phyloP scores from a whole-genome alignment of 2,888 invertebrate genomes.

The Acholoe squamosa region DNA sequence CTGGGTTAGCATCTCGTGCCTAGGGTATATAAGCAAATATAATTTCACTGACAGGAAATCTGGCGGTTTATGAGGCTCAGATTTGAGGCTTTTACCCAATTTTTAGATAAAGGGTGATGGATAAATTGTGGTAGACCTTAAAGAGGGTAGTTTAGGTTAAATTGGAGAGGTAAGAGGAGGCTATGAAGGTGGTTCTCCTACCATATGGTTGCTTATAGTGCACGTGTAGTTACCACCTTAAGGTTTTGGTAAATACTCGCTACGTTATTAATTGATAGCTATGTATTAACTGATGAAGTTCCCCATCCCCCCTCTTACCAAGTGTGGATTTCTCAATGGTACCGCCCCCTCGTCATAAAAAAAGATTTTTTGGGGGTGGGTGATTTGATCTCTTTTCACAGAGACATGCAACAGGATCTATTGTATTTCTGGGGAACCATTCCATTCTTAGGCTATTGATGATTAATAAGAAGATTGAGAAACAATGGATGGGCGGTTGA shows the following conservation, averaged over 20 bases:
- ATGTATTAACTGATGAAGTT: background rate
- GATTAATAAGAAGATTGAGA: too few species aligned
- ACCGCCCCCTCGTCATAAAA: background rate
- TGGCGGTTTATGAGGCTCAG: slow-evolving; percentile 2
- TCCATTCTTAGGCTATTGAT: too few species aligned
- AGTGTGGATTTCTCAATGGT: background rate
- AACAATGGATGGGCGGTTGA: too few species aligned
- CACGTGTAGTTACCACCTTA: background rate
- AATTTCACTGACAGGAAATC: background rate
- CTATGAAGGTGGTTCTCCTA: background rate
- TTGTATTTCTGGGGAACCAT: too few species aligned
- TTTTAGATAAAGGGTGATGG: background rate
- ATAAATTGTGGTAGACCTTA: slow-evolving; percentile 9
- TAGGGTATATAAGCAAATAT: slow-evolving; percentile 30
- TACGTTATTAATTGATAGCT: too few species aligned
- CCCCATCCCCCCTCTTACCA: background rate
- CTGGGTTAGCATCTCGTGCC: background rate
- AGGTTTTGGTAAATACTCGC: background rate
- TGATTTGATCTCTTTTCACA: background rate
- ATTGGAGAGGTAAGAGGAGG: background rate
- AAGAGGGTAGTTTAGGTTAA: background rate
- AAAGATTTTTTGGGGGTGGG: background rate
- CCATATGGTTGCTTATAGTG: background rate
- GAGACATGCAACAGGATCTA: background rate
- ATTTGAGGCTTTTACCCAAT: background rate